A percentile compares a stretch with the other conserved stretches of the same genome.
Evolutionary conservation across 2,113 vertebrate genomes (phyloP).

Genomic region (Varanus komodoensis): DNA sequence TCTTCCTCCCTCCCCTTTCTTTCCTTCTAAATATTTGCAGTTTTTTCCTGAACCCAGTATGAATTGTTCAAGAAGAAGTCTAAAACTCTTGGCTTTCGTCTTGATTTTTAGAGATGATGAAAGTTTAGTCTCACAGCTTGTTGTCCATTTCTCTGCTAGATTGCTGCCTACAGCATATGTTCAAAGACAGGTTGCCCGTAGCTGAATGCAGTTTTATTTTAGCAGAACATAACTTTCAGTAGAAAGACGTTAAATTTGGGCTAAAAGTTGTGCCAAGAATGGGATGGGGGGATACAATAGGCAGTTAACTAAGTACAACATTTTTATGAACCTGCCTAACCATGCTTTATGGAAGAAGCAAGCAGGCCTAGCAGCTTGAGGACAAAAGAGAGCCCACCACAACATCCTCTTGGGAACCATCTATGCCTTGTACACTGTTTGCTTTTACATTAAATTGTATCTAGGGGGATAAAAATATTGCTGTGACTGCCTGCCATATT

Average conservation of each 20-base stretch:
- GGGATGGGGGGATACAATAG: constrained; percentile 40
- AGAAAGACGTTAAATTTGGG: constrained; percentile 76
- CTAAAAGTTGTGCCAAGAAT: constrained; percentile 61
- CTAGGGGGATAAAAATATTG: not conserved
- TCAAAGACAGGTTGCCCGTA: constrained; percentile 81
- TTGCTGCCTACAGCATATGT: constrained; percentile 80
- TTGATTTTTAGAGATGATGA: constrained; percentile 84
- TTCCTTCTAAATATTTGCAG: constrained; percentile 76
- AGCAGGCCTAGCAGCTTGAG: too few species aligned
- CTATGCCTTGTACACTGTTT: not conserved
- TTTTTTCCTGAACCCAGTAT: constrained; percentile 74
- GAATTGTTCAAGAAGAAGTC: constrained; percentile 79
- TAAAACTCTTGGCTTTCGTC: constrained; percentile 76
- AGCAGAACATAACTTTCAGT: constrained; percentile 75
- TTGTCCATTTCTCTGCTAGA: constrained; percentile 76
- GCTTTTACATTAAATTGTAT: constrained; percentile 3
- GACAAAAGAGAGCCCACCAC: not conserved
- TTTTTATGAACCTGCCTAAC: constrained; percentile 15
- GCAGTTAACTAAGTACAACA: constrained; percentile 51
- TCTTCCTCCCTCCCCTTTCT: constrained; percentile 44
- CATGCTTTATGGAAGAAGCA: constrained; percentile 10
- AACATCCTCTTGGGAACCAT: not conserved
- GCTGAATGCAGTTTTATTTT: constrained; percentile 77
- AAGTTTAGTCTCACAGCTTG: constrained; percentile 85
- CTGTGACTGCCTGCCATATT: not conserved